Conservation (phyloP, 2,113 vertebrate genomes). For the Dasyurus viverrinus region DNA sequence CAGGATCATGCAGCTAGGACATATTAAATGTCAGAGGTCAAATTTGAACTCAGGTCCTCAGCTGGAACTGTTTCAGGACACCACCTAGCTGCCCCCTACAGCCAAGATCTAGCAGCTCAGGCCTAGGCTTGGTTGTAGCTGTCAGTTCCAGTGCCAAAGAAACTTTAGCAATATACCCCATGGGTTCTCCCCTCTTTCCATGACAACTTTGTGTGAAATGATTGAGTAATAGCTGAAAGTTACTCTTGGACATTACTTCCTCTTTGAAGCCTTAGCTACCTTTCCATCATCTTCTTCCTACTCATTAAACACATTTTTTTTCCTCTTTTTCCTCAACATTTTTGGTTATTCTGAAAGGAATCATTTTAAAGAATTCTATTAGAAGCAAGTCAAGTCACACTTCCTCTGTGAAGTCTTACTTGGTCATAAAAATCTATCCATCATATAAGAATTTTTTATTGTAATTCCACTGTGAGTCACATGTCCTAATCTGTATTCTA, state of each 20-base stretch:
- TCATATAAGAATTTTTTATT: not conserved
- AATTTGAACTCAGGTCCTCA: too few relatives aligned
- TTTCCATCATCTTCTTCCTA: not conserved
- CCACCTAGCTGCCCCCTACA: too few relatives aligned
- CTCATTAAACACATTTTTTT: not conserved
- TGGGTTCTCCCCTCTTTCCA: fast-evolving
- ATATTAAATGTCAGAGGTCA: too few relatives aligned
- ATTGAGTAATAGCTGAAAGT: not conserved
- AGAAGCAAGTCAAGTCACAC: not conserved
- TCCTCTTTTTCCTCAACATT: not conserved
- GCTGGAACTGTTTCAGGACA: too few relatives aligned
- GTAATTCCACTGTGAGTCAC: not conserved
- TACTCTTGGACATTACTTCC: not conserved
- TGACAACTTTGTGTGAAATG: not conserved
- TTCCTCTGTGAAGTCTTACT: not conserved
- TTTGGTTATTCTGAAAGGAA: too few relatives aligned
- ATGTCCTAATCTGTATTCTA: not conserved
- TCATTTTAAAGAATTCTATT: too few relatives aligned
- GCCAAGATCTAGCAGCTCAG: not conserved
- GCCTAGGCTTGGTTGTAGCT: not conserved
- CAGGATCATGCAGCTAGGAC: too few relatives aligned
- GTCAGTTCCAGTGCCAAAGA: not conserved
- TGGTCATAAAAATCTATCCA: not conserved
- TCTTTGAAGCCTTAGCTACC: fast-evolving
- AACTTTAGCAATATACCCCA: too few relatives aligned